Evolutionary conservation across 2,797 vertebrate genomes (phyloP).

Genomic region (Heteromormyrus szaboi): DNA sequence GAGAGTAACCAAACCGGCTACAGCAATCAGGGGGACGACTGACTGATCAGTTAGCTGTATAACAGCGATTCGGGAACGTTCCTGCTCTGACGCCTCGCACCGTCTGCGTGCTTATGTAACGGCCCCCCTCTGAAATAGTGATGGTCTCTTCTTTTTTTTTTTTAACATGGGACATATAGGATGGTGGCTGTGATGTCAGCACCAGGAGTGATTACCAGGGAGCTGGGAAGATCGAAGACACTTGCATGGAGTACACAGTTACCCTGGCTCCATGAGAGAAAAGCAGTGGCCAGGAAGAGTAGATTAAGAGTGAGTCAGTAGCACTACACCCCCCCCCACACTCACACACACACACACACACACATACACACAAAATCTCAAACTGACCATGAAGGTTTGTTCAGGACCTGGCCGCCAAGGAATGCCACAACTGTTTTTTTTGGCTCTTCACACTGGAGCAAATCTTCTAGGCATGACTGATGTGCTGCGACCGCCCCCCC

Average conservation of each 20-base stretch:
- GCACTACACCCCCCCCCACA: neutral
- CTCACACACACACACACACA: neutral
- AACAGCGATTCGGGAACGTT: neutral
- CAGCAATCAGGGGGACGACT: neutral
- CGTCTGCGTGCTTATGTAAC: neutral
- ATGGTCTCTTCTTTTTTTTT: neutral
- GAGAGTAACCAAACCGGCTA: neutral
- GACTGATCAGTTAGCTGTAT: neutral
- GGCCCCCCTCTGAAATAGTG: neutral
- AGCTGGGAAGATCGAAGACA: neutral
- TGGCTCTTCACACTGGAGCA: neutral
- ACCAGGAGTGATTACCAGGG: neutral
- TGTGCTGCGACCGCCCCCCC: too few relatives aligned
- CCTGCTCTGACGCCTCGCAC: neutral
- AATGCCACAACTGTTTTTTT: neutral
- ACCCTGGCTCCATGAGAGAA: neutral
- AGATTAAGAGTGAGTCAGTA: neutral
- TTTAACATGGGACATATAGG: neutral
- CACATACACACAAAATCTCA: neutral
- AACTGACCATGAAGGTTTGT: neutral
- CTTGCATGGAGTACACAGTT: neutral
- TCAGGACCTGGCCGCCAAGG: neutral
- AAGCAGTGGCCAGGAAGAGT: neutral
- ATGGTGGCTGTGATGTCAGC: neutral
- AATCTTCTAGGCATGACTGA: neutral